These are phyloP conservation scores for Papilio polyxenes DNA, from an alignment of 1,140 invertebrate genomes.

Conservation along the genomic window DNA sequence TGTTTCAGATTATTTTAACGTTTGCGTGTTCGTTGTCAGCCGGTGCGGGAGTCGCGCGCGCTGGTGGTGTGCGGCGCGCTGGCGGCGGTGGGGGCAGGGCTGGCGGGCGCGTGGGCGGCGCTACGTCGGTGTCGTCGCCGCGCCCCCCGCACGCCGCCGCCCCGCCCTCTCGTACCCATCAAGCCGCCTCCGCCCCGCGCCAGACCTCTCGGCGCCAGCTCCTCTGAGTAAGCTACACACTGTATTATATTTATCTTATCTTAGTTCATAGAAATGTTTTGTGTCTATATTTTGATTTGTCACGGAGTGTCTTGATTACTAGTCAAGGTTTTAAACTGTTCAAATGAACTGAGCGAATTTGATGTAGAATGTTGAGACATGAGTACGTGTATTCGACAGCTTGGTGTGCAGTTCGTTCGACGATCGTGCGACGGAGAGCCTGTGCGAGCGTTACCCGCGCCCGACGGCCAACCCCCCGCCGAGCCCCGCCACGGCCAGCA, in stretches of 20 bases:
- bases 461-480: conserved; percentile 95
- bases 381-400: not conserved
- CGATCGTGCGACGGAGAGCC: conserved; percentile 60
- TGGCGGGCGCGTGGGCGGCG: conserved; percentile 77
- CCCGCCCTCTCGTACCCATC: conserved; percentile 45
- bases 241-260: not conserved
- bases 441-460: conserved; percentile 84
- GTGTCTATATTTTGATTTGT: not conserved
- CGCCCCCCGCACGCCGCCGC: conserved; percentile 61
- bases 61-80: conserved; percentile 56
- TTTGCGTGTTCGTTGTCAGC: conserved; percentile 13
- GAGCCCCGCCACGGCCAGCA: conserved; percentile 87
- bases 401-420: conserved; percentile 27
- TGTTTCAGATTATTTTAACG: not conserved
- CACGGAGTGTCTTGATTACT: too few species aligned
- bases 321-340: too few species aligned
- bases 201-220: conserved; percentile 47
- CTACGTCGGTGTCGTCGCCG: conserved; percentile 71
- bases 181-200: conserved; percentile 42
- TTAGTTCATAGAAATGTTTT: too few species aligned
- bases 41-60: conserved; percentile 53
- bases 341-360: too few species aligned
- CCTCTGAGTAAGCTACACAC: conserved; percentile 53
- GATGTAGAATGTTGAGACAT: not conserved
- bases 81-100: conserved; percentile 76